Evolutionary conservation across 2,113 vertebrate species (phyloP).

Genomic region (Colinus virginianus): DNA sequence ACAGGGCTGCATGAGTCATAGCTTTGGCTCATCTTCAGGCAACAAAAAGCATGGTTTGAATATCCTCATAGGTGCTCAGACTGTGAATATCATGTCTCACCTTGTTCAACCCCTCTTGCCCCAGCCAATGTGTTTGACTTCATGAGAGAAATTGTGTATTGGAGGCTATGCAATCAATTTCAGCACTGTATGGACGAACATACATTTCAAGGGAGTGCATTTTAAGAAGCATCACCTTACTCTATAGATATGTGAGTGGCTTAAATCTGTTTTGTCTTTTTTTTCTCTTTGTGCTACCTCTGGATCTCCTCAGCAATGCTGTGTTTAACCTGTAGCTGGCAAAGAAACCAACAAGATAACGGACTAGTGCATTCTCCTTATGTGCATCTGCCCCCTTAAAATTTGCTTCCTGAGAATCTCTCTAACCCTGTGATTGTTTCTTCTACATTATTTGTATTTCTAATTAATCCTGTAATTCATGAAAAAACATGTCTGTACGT

Average conservation of each 20-base stretch:
- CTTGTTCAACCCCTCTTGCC: background rate
- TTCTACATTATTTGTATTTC: background rate
- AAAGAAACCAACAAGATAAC: background rate
- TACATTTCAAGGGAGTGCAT: background rate
- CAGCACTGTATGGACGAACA: background rate
- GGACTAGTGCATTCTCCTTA: background rate
- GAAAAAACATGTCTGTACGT: background rate
- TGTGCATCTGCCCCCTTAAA: background rate
- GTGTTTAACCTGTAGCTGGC: background rate
- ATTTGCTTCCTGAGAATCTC: background rate
- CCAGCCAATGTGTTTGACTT: background rate
- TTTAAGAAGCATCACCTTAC: background rate
- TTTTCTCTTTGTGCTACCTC: background rate
- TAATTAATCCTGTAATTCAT: background rate
- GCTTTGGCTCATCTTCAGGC: background rate
- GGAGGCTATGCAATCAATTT: background rate
- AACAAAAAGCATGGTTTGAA: background rate
- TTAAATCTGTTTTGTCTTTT: background rate
- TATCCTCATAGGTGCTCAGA: background rate
- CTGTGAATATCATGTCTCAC: background rate
- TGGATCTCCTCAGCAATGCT: background rate
- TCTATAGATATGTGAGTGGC: fast-evolving
- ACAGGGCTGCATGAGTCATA: background rate
- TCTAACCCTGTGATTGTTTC: background rate
- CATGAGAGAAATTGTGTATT: fast-evolving